Conservation (phyloP, 2,888 invertebrate species). For the Endotricha flammealis region DNA sequence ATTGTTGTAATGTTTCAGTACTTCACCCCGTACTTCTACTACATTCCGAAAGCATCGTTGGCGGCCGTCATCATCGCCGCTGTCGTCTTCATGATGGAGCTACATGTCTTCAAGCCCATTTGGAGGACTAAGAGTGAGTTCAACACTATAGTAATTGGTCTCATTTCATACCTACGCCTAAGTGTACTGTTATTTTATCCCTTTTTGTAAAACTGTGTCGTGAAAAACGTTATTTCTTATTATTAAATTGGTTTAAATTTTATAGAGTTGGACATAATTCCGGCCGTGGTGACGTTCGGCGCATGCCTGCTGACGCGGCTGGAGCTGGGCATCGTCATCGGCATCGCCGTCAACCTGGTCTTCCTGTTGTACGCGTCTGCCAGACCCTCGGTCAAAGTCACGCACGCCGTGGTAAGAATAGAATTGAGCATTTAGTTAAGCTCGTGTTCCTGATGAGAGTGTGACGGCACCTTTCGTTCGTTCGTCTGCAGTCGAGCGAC, state of each 20-base stretch:
- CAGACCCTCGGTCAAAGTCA: constrained; percentile 86
- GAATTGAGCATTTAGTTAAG: too few species aligned
- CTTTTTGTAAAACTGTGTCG: too few species aligned
- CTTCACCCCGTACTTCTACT: constrained; percentile 90
- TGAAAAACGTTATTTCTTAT: neutral
- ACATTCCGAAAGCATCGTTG: constrained; percentile 86
- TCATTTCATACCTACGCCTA: too few species aligned
- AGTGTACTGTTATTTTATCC: too few species aligned
- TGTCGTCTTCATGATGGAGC: constrained; percentile 91
- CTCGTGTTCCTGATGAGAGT: constrained; percentile 18
- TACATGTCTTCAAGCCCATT: constrained; percentile 86
- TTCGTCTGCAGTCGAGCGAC: constrained; percentile 42
- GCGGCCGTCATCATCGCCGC: constrained; percentile 92
- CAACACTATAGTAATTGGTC: too few species aligned
- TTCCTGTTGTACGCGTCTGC: constrained; percentile 91
- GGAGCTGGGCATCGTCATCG: constrained; percentile 92
- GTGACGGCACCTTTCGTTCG: neutral
- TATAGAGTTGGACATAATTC: constrained; percentile 90
- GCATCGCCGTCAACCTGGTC: constrained; percentile 87
- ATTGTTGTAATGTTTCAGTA: constrained; percentile 77
- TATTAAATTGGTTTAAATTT: constrained; percentile 14
- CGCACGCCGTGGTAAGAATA: constrained; percentile 79
- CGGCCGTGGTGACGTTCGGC: constrained; percentile 88
- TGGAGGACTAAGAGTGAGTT: constrained; percentile 87
- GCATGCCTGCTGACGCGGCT: constrained; percentile 88